Conservation (phyloP, 2,113 vertebrate genomes). For the Oncorhynchus mykiss region DNA sequence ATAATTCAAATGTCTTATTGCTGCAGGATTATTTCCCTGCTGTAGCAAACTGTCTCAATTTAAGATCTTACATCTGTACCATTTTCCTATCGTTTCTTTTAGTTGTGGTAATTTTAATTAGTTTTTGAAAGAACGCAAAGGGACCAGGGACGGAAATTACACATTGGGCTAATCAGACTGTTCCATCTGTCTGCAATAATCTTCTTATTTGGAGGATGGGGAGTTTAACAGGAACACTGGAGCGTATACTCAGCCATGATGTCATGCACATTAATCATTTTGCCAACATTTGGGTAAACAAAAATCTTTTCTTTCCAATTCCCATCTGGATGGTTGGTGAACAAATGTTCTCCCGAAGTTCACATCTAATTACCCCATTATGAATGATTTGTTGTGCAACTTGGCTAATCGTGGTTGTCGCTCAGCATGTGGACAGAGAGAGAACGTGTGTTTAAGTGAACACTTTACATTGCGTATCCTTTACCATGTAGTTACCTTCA, state of each 20-base stretch:
- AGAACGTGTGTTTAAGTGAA: not conserved
- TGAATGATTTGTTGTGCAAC: conserved; percentile 20
- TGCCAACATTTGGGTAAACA: conserved; percentile 34
- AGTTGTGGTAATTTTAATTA: no score
- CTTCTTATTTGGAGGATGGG: conserved; percentile 32
- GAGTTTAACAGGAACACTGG: conserved; percentile 36
- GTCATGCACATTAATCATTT: conserved; percentile 35
- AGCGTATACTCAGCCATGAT: conserved; percentile 38
- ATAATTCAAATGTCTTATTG: no score
- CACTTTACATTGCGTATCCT: no score
- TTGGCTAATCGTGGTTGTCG: conserved; percentile 18
- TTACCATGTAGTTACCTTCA: no score
- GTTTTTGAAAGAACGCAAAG: no score
- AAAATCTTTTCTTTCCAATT: conserved; percentile 35
- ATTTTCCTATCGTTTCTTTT: no score
- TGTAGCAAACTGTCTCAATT: no score
- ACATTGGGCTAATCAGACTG: conserved; percentile 26
- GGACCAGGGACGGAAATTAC: not conserved
- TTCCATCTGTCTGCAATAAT: conserved; percentile 44
- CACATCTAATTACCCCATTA: conserved; percentile 29
- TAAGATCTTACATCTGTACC: no score
- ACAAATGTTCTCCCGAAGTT: conserved; percentile 38
- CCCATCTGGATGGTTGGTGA: conserved; percentile 42
- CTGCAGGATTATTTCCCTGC: no score
- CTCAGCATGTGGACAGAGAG: conserved; percentile 13